Base-by-base conservation (phyloP, 2,888 invertebrate genomes). In the Empis livida region DNA sequence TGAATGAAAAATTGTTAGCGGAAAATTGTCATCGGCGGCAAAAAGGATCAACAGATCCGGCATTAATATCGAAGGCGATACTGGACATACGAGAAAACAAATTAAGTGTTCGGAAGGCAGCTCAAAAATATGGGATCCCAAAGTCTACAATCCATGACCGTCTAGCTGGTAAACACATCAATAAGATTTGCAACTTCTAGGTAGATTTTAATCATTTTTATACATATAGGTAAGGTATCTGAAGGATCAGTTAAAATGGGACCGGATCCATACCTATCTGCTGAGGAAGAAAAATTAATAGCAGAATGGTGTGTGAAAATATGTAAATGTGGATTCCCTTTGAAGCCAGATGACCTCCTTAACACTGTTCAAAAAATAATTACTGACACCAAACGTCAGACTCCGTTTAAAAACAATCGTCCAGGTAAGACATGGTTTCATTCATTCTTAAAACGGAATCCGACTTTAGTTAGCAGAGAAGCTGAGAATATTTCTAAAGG, bases 351-450 rank as follows among this genome's bases (percentile, higher is more conserved):
- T n/a, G 48, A 51, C 16, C 31, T 48, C 5, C 17, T 48, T 10
- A 48, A 51, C 42, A 48, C 48, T 16, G 48, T 48, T 1, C 35
- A 51, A 23, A 40, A 46, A 44, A 51, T 51, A 14, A 46, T 48
- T 5, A 44, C 38, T 9, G 46, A 51, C 27, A 15, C 38, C 2
- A 42, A 46, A 20, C 14, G 41, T 20, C 39, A 44, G 39, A 43
- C 48, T 39, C 43, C 44, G 8, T 48, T 46, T 16, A 43, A 42
- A 44, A 27, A 47, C 32, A 6, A 43, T 11, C 38, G 15, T 9
- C 10, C 38, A 14, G 38, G 38, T 3, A 13, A 42, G 44, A 49
- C 40, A 47, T 47, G 44, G 45, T 32, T 45, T 16, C 30, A 27
- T 31, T 2, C 41, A 4, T 51, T 49, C 30, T 30, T 47, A 3